Conservation (phyloP, 2,797 vertebrate species). For the Apodemus agrarius region DNA sequence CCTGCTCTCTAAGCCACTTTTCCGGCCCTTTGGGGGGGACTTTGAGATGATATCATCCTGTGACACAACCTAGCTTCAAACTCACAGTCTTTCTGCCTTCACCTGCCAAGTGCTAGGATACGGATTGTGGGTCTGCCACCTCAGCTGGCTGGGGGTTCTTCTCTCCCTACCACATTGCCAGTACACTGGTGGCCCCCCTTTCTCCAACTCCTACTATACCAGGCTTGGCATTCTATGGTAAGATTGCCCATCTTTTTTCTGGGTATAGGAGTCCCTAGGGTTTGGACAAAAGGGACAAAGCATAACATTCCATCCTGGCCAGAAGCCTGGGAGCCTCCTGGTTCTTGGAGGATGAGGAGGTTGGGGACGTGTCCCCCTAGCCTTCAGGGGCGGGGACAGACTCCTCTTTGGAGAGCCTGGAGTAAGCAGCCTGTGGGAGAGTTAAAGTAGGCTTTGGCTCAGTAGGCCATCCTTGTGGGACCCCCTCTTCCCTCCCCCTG, state of each 20-base stretch:
- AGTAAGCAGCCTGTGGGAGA: neutral
- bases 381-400: neutral
- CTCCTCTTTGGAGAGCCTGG: neutral
- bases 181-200: neutral
- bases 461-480: neutral
- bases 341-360: neutral
- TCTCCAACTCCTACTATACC: neutral
- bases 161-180: neutral
- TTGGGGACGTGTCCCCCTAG: neutral
- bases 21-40: neutral
- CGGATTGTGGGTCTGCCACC: neutral
- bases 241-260: neutral
- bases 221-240: neutral
- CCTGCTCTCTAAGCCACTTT: neutral
- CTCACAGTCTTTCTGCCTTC: neutral
- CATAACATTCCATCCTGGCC: neutral
- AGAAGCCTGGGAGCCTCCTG: neutral
- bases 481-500: neutral
- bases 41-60: neutral
- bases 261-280: neutral
- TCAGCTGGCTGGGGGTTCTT: neutral
- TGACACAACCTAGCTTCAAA: neutral
- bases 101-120: neutral
- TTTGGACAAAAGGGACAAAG: neutral
- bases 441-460: neutral